A percentile compares a stretch with the other conserved stretches of the same genome.
These are phyloP conservation scores for Clivina fossor DNA, from an alignment of 2,888 invertebrate genomes.

Conservation along the genomic window DNA sequence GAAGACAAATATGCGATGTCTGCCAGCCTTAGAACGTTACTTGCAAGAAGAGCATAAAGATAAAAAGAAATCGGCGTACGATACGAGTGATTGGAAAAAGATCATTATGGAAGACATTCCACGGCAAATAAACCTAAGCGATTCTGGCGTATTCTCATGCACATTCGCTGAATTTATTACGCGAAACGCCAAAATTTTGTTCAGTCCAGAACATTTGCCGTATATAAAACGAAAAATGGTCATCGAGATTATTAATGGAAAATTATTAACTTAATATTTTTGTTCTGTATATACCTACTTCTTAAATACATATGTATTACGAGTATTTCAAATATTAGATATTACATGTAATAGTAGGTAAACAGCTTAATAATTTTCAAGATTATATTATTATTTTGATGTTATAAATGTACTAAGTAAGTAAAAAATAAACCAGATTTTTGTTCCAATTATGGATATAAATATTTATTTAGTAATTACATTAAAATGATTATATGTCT, in stretches of 20 bases:
- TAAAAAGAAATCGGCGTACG: constrained; percentile 77
- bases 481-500: too few species aligned
- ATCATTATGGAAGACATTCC: constrained; percentile 80
- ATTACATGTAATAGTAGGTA: too few species aligned
- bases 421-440: too few species aligned
- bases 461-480: too few species aligned
- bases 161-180: constrained; percentile 92
- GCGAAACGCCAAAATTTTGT: constrained; percentile 74
- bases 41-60: constrained; percentile 82
- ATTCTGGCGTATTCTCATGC: constrained; percentile 97
- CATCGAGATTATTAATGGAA: constrained; percentile 80
- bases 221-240: constrained; percentile 90
- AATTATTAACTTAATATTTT: constrained; percentile 61
- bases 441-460: too few species aligned
- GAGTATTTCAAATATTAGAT: too few species aligned
- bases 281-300: too few species aligned
- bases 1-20: constrained; percentile 70
- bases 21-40: constrained; percentile 74
- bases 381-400: too few species aligned
- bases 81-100: constrained; percentile 68
- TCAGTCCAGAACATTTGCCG: constrained; percentile 91
- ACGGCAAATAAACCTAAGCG: constrained; percentile 94
- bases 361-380: too few species aligned
- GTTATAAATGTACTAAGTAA: too few species aligned
- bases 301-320: too few species aligned